phyloP scores from a whole-genome alignment of 2,888 invertebrate species.

The Atrina japonica region DNA sequence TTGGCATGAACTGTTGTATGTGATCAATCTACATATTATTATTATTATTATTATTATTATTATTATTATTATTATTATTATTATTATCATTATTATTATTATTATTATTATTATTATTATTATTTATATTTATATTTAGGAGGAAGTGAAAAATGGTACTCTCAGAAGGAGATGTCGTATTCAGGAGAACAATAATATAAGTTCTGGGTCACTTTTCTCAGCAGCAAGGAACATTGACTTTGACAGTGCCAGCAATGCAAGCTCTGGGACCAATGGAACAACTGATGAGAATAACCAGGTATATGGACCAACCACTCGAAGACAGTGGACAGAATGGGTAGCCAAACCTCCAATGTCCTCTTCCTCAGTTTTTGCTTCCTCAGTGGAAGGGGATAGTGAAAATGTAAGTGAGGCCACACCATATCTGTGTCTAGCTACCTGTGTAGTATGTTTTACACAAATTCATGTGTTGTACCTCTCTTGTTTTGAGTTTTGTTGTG shows the following conservation, averaged over 20 bases:
- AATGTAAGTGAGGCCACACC: slow-evolving; percentile 55
- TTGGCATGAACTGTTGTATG: too few species aligned
- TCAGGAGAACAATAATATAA: slow-evolving; percentile 5
- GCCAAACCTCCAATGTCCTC: slow-evolving; percentile 52
- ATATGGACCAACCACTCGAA: slow-evolving; percentile 87
- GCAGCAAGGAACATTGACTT: slow-evolving; percentile 72
- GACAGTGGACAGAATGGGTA: slow-evolving; percentile 89
- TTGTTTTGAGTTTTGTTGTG: too few species aligned
- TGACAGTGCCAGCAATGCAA: slow-evolving; percentile 73
- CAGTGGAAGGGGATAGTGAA: slow-evolving; percentile 48
- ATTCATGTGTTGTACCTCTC: too few species aligned
- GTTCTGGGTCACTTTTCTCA: neutral
- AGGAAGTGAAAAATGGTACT: slow-evolving; percentile 53
- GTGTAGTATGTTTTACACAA: too few species aligned
- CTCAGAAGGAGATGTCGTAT: slow-evolving; percentile 43
- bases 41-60: too few species aligned
- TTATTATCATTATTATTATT: too few species aligned
- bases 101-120: too few species aligned
- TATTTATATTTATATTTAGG: slow-evolving; percentile 18
- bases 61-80: too few species aligned
- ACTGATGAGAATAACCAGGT: slow-evolving; percentile 74
- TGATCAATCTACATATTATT: too few species aligned
- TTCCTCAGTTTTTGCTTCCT: slow-evolving; percentile 38
- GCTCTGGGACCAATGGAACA: slow-evolving; percentile 55
- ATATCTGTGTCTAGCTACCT: too few species aligned